phyloP scores from a whole-genome alignment of 2,113 vertebrate genomes.

The Anser brachyrhynchus region DNA sequence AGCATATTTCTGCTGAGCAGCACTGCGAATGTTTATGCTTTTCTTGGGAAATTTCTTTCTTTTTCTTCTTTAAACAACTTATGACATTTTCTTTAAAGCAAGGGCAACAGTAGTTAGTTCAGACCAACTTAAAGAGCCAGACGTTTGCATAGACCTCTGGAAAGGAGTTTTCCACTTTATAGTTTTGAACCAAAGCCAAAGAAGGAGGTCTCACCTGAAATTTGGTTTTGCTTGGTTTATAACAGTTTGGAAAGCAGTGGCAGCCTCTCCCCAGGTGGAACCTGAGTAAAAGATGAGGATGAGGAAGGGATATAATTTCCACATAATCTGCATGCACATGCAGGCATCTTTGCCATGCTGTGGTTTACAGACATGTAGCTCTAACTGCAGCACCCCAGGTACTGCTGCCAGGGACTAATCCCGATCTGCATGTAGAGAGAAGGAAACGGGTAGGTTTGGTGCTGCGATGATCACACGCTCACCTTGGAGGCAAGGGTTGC shows the following conservation, averaged over 20 bases:
- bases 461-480: fast-evolving
- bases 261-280: neutral
- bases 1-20: conserved; percentile 29
- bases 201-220: neutral
- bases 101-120: neutral
- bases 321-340: neutral
- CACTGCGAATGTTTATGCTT: conserved; percentile 10
- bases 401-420: no score
- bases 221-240: neutral
- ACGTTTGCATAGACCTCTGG: neutral
- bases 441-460: neutral
- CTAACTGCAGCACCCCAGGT: neutral
- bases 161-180: neutral
- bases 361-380: neutral
- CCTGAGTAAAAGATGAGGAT: neutral
- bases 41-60: conserved; percentile 27
- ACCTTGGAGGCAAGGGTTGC: fast-evolving
- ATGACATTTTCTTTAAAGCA: conserved; percentile 5
- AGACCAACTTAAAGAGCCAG: neutral
- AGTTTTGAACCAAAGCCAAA: neutral
- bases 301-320: neutral
- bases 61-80: conserved; percentile 15
- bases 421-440: neutral
- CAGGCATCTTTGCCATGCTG: fast-evolving
- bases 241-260: neutral